Base-by-base conservation (phyloP, 2,797 vertebrate genomes). In the Chloroceryle inda region DNA sequence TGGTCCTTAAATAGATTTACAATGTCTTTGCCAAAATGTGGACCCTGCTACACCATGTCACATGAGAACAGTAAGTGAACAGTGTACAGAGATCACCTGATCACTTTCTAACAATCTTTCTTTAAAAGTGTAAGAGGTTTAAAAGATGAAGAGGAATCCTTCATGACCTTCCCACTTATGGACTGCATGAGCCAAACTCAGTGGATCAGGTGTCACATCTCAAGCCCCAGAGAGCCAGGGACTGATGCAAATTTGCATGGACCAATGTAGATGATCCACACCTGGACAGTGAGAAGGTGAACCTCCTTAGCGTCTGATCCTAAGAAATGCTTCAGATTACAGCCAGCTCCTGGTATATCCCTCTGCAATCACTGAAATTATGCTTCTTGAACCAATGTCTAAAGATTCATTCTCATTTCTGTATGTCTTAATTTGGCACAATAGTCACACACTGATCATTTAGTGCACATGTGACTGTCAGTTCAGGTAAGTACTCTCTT, bases 201-300 rank as follows among this genome's bases (percentile, higher is more conserved):
- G 8, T 33, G 22, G 47, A 40, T 69, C 38, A n/a, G 40, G 29
- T 17, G 6, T 9, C 55, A 82, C 9, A 64, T 37, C 33, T 68
- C 53, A 69, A 63, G 26, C 18, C n/a, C 15, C 37, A 45, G 23
- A 23, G 23, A 47, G 31, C 31, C 71, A 88, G 31, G 24, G 29
- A 10, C 11, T 52, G 68, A 53, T 42, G 44, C 16, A 66, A 20
- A 75, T 44, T 23, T 78, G 23, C 18, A 23, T 3, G 7, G 21
- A 88, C 11, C 6, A n/a, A 6, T 10, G 35, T n/a, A 38, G 67
- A 7, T 35, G 76, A 88, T 29, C n/a, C 55, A 76, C 11, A 62
- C 4, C 19, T 24, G 44, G 29, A 19, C 4, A 1, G 5, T 2
- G 4, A 77, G 23, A 12, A 11, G 1, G 1, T 52, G 27, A 76